phyloP scores from a whole-genome alignment of 2,113 vertebrate genomes.

The Chloropsis hardwickii region DNA sequence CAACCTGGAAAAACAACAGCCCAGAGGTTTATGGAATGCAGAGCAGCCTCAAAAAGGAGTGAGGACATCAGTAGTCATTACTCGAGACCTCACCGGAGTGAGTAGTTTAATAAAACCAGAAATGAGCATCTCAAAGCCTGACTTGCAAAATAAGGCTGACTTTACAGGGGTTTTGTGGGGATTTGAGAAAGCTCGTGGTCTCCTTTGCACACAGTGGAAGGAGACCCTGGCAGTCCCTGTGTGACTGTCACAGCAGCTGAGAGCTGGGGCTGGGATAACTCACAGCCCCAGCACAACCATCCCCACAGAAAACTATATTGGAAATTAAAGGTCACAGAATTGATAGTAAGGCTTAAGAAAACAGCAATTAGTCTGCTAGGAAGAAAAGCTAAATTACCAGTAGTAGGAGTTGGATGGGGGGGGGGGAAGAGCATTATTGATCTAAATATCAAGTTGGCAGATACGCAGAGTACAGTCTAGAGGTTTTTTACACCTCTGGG shows the following conservation, averaged over 20 bases:
- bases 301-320: background rate
- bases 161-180: background rate
- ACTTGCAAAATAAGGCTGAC: background rate
- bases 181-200: background rate
- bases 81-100: rapidly evolving
- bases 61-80: background rate
- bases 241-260: background rate
- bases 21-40: background rate
- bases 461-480: constrained; percentile 15
- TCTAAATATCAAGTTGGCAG: constrained; percentile 60
- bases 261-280: background rate
- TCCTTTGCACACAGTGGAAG: background rate
- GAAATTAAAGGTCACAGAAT: constrained; percentile 65
- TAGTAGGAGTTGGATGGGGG: background rate
- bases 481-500: constrained; percentile 62
- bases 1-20: background rate
- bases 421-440: background rate
- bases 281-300: background rate
- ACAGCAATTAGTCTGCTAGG: constrained; percentile 58
- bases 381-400: constrained; percentile 48
- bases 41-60: background rate
- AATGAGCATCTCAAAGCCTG: background rate
- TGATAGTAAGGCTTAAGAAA: constrained; percentile 59
- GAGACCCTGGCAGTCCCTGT: background rate
- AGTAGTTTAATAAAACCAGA: background rate